These are phyloP conservation scores for Acrocephalus arundinaceus DNA, from an alignment of 2,113 vertebrate genomes.

Conservation along the genomic window DNA sequence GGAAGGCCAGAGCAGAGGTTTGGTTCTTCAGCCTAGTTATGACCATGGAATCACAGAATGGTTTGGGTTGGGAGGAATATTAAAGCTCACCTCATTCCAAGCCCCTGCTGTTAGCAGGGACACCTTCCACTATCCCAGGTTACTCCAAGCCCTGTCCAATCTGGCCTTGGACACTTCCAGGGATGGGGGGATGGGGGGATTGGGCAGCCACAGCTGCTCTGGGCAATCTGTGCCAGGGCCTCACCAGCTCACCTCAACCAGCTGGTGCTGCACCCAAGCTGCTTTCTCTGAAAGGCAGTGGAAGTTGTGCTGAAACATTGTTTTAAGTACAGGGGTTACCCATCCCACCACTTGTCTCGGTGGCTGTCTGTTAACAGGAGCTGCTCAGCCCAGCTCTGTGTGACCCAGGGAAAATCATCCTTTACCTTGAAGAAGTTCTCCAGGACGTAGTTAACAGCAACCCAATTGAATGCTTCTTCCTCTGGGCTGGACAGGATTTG, in stretches of 20 bases:
- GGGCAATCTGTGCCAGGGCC: neutral
- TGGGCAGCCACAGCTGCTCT: neutral
- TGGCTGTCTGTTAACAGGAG: neutral
- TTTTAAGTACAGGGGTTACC: neutral
- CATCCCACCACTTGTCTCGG: neutral
- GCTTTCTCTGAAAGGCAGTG: neutral
- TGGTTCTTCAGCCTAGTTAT: neutral
- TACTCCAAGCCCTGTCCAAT: rapidly evolving
- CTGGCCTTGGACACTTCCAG: neutral
- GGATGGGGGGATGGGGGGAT: neutral
- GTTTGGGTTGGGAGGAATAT: neutral
- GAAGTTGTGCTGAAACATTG: neutral
- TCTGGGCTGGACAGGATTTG: constrained; percentile 21
- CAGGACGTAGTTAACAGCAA: constrained; percentile 53
- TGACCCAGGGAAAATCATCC: neutral
- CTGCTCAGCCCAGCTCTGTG: neutral
- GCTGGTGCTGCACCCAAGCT: neutral
- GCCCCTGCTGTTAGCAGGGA: neutral
- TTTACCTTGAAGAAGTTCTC: constrained; percentile 62
- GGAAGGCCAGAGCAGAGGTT: neutral
- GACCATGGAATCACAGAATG: neutral
- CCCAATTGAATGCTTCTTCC: constrained; percentile 17
- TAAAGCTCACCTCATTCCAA: neutral
- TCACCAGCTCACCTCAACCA: neutral
- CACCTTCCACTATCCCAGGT: neutral